A percentile compares a stretch with the other conserved stretches of the same genome.
phyloP scores from a whole-genome alignment of 2,113 vertebrate species.

The Halcyon malimbica region DNA sequence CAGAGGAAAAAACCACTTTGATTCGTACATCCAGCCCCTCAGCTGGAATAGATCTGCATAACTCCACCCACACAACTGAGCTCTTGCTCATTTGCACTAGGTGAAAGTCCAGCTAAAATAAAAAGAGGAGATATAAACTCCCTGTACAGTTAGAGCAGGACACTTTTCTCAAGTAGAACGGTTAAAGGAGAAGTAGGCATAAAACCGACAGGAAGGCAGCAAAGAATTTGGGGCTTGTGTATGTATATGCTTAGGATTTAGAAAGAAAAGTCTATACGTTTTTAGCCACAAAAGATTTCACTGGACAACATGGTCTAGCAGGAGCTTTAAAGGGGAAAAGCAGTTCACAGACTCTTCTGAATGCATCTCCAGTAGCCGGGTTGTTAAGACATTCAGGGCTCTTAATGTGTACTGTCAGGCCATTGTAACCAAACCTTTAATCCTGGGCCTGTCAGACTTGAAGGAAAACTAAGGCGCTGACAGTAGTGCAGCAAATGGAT shows the following conservation, averaged over 20 bases:
- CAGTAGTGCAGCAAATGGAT: constrained; percentile 46
- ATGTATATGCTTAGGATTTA: neutral
- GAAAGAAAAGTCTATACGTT: constrained; percentile 44
- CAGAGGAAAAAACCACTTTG: neutral
- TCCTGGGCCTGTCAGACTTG: constrained; percentile 55
- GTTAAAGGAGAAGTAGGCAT: neutral
- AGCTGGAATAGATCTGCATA: neutral
- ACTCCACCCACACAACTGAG: neutral
- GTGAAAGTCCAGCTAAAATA: neutral
- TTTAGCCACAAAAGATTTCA: constrained; percentile 60
- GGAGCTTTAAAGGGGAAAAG: constrained; percentile 69
- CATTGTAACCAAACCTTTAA: constrained; percentile 66
- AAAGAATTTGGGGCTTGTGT: neutral
- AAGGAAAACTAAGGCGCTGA: constrained; percentile 56
- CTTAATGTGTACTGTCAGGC: constrained; percentile 67
- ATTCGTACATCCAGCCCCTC: constrained; percentile 12
- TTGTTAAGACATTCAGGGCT: constrained; percentile 74
- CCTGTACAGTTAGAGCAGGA: neutral
- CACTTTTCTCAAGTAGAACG: neutral
- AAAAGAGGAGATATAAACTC: neutral
- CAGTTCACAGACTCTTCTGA: constrained; percentile 71
- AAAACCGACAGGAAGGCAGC: neutral
- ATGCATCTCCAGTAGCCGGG: constrained; percentile 63
- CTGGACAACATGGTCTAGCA: constrained; percentile 43
- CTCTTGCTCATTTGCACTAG: neutral